A percentile compares a stretch with the other conserved stretches of the same genome.
Evolutionary conservation across 2,888 invertebrate species (phyloP).

Genomic region (Eupithecia insigniata): DNA sequence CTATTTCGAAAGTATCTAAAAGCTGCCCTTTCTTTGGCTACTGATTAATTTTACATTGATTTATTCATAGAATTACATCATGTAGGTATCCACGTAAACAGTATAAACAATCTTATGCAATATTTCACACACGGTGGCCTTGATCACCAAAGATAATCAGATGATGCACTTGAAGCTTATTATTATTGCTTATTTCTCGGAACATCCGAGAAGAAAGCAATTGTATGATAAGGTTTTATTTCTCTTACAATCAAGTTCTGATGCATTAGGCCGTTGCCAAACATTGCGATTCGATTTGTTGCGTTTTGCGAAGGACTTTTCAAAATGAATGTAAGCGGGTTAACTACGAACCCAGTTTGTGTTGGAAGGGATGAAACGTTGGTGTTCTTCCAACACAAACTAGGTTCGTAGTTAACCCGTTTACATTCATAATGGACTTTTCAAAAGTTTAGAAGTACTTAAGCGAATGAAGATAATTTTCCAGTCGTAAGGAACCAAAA

Average conservation of each 20-base stretch:
- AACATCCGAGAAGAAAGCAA: constrained; percentile 43
- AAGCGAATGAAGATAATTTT: not conserved
- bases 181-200: constrained; percentile 42
- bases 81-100: constrained; percentile 3
- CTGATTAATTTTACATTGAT: not conserved
- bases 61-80: not conserved
- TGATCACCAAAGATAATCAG: constrained; percentile 45
- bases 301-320: not conserved
- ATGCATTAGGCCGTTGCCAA: constrained; percentile 23
- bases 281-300: not conserved
- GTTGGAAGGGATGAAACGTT: no score
- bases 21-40: not conserved
- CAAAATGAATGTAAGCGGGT: no score
- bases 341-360: no score
- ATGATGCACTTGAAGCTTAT: constrained; percentile 38
- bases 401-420: no score
- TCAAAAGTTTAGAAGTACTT: not conserved
- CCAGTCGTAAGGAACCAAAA: not conserved
- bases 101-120: constrained; percentile 29
- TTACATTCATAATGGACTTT: no score
- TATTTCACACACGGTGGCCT: constrained; percentile 42
- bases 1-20: not conserved
- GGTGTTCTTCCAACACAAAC: no score
- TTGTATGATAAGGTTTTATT: constrained; percentile 42
- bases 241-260: constrained; percentile 33